Percentiles rank a stretch among this genome's conserved stretches.
Conservation (phyloP, 1,140 invertebrate species). For the Brachionus manjavacas region DNA sequence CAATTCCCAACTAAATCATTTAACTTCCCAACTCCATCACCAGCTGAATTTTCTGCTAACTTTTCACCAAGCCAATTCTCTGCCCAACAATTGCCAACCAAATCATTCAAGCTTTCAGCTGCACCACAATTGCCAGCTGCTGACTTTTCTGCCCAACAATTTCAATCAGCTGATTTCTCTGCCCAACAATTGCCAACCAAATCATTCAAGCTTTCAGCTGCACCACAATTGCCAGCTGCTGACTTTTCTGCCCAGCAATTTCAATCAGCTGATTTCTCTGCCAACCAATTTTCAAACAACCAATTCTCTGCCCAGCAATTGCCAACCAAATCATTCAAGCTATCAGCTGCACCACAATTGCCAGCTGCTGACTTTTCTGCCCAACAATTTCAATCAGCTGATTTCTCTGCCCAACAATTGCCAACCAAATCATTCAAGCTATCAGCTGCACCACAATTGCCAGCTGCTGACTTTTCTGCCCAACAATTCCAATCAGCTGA, state of each 20-base stretch:
- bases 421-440: not conserved
- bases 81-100: not conserved
- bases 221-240: not conserved
- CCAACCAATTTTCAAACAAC: not conserved
- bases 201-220: not conserved
- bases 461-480: not conserved
- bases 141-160: not conserved
- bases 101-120: not conserved
- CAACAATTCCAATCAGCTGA: not conserved
- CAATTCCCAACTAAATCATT: not conserved
- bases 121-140: not conserved
- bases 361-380: not conserved
- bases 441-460: not conserved
- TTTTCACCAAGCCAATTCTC: not conserved
- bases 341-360: not conserved
- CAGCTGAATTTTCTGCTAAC: not conserved
- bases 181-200: not conserved
- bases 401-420: not conserved
- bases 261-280: not conserved
- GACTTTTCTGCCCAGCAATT: not conserved
- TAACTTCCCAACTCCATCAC: not conserved
- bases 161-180: not conserved
- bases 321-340: not conserved
- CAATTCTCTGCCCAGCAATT: not conserved
- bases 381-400: not conserved